Conservation (phyloP, 37 sponge, comb jelly and placozoan species). For the Beroe ovata region DNA sequence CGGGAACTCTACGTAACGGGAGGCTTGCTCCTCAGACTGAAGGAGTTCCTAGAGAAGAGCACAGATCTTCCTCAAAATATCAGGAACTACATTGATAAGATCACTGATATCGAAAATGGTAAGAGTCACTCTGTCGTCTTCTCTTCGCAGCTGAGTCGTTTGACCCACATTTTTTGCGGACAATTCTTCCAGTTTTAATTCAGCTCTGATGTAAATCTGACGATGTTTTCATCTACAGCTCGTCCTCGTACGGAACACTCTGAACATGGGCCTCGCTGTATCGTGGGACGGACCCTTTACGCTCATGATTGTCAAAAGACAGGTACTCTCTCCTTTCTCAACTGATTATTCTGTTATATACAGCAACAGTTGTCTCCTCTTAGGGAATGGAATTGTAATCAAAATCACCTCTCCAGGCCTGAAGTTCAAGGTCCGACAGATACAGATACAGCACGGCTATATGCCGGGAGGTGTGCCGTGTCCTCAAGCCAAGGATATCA, state of each 20-base stretch:
- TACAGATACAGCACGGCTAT: neutral
- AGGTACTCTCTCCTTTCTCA: no score
- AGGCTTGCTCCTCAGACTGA: neutral
- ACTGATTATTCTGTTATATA: no score
- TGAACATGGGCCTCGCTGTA: neutral
- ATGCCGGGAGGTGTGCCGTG: neutral
- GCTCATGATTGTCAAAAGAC: neutral
- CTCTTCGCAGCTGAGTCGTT: no score
- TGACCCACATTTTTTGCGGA: no score
- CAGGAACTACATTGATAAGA: neutral
- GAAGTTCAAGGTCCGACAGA: neutral
- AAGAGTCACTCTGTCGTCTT: no score
- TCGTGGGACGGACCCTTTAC: neutral
- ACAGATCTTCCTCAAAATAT: neutral
- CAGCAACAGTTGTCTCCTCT: no score
- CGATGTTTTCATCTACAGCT: no score
- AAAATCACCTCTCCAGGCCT: neutral
- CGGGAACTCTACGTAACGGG: neutral
- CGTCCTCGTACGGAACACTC: no score
- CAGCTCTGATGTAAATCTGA: no score
- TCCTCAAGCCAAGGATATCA: neutral
- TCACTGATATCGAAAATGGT: neutral
- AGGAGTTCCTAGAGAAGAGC: neutral
- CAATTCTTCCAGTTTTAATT: no score
- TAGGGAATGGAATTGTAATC: no score